Percentiles rank a stretch among this genome's conserved stretches.
Evolutionary conservation across 2,888 invertebrate genomes (phyloP).

Genomic region (Himalopsyche tibetana): DNA sequence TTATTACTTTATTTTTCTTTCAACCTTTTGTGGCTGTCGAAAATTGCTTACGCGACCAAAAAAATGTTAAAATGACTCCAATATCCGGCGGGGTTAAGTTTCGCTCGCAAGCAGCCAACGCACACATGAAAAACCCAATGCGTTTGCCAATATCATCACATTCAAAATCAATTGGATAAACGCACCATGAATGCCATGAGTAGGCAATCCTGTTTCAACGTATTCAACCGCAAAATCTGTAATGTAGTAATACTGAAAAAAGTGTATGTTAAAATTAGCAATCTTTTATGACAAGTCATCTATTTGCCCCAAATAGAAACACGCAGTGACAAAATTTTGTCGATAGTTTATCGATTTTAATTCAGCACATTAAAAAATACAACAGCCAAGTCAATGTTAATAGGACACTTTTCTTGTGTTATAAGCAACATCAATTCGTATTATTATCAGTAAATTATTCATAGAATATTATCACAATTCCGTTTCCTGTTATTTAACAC

Average conservation of each 20-base stretch:
- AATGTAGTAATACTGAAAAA: background rate
- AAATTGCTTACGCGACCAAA: slow-evolving; percentile 15
- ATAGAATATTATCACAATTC: no score
- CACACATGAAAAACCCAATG: background rate
- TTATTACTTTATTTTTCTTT: background rate
- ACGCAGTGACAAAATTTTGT: background rate
- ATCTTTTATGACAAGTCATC: slow-evolving; percentile 3
- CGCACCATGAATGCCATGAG: background rate
- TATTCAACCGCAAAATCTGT: background rate
- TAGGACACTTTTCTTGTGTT: no score
- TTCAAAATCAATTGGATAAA: background rate
- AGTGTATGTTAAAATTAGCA: background rate
- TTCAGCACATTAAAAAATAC: no score
- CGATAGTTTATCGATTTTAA: no score
- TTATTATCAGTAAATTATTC: no score
- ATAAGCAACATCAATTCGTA: no score
- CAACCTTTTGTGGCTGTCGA: background rate
- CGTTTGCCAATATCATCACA: background rate
- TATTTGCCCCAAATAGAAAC: background rate
- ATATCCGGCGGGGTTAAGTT: slow-evolving; percentile 3
- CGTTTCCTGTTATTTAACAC: no score
- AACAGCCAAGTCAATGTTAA: no score
- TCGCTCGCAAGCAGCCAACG: background rate
- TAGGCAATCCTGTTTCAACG: background rate
- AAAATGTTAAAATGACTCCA: background rate